Conservation (phyloP, 1,140 invertebrate species). For the Drosophila virilis region DNA sequence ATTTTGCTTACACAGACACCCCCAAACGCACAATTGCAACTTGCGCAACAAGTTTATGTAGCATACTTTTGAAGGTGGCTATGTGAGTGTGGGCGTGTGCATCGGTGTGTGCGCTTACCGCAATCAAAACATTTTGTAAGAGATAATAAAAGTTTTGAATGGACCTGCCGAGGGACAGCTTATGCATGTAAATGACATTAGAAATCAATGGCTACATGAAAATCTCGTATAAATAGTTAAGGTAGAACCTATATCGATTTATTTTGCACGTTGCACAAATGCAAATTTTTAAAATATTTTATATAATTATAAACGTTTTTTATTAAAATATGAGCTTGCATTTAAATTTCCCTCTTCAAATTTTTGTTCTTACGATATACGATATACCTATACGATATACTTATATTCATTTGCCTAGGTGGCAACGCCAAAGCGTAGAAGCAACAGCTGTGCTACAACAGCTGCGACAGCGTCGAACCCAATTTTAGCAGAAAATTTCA, state of each 20-base stretch:
- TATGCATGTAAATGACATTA: constrained; percentile 49
- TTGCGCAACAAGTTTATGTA: constrained; percentile 75
- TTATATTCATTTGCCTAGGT: background rate
- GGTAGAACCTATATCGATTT: too few species aligned
- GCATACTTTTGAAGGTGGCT: constrained; percentile 39
- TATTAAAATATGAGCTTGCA: background rate
- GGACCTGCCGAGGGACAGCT: constrained; percentile 19
- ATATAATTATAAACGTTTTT: background rate
- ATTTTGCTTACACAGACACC: constrained; percentile 18
- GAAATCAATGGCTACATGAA: background rate
- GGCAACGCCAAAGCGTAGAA: constrained; percentile 23
- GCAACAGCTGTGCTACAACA: constrained; percentile 40
- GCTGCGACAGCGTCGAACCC: constrained; percentile 15
- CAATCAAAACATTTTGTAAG: constrained; percentile 55
- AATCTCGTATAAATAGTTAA: too few species aligned
- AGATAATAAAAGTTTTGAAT: constrained; percentile 62
- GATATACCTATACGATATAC: background rate
- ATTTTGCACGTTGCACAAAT: too few species aligned
- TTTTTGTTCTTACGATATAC: background rate
- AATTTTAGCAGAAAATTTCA: constrained; percentile 24
- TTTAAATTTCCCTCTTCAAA: constrained; percentile 5
- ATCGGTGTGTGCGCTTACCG: constrained; percentile 14
- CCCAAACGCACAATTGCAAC: constrained; percentile 66
- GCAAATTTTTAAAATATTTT: too few species aligned
- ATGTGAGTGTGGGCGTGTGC: constrained; percentile 1